Evolutionary conservation across 2,888 invertebrate genomes (phyloP).

Genomic region (Polietes domitor): DNA sequence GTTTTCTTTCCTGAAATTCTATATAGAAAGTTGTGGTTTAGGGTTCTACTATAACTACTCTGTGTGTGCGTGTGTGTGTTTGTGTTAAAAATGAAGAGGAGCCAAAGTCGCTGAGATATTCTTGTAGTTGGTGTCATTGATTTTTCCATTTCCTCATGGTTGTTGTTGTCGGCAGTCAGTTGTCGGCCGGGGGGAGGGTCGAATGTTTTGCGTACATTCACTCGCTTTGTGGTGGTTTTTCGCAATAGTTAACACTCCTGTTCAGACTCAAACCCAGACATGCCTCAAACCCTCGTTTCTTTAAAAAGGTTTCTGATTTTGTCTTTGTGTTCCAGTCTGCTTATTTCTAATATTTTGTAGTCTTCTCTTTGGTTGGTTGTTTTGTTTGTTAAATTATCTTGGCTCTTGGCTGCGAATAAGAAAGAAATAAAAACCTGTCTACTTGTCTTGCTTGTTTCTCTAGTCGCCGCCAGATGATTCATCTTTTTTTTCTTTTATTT

Average conservation of each 20-base stretch:
- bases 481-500: not conserved
- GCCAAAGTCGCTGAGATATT: not conserved
- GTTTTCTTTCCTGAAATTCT: constrained; percentile 45
- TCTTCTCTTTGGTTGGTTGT: not conserved
- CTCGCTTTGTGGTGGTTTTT: not conserved
- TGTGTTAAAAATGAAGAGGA: not conserved
- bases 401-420: not conserved
- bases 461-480: constrained; percentile 15
- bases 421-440: constrained; percentile 10
- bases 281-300: not conserved
- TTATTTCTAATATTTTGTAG: not conserved
- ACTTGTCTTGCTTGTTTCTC: not conserved
- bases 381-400: constrained; percentile 2
- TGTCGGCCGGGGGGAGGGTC: not conserved
- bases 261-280: not conserved
- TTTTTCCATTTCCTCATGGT: constrained; percentile 51
- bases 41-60: too few species aligned
- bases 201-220: not conserved
- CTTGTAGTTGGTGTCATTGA: constrained; percentile 43
- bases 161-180: not conserved
- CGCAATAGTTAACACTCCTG: not conserved
- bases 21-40: constrained; percentile 52
- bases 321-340: not conserved
- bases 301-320: not conserved
- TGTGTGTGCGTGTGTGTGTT: not conserved